These are phyloP conservation scores for Drosophila silvestris DNA, from an alignment of 2,888 invertebrate genomes.

Conservation along the genomic window DNA sequence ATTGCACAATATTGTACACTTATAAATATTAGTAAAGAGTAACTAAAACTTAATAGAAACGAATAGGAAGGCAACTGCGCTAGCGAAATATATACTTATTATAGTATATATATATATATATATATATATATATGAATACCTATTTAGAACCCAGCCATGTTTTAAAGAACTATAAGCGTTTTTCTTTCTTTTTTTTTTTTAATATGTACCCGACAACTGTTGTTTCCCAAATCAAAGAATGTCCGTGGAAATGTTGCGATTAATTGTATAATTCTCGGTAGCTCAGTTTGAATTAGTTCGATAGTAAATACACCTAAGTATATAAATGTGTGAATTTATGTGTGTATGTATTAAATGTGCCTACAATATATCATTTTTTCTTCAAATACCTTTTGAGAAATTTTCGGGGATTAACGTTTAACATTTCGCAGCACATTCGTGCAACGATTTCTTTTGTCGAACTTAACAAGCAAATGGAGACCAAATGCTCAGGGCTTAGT, in stretches of 20 bases:
- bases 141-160: slow-evolving; percentile 33
- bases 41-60: slow-evolving; percentile 57
- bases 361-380: slow-evolving; percentile 72
- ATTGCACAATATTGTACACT: slow-evolving; percentile 81
- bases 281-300: slow-evolving; percentile 51
- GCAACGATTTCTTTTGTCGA: slow-evolving; percentile 71
- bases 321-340: slow-evolving; percentile 52
- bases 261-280: slow-evolving; percentile 12
- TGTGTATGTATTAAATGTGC: slow-evolving; percentile 82
- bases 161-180: slow-evolving; percentile 13
- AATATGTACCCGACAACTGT: slow-evolving; percentile 15
- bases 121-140: slow-evolving; percentile 21
- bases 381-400: slow-evolving; percentile 46
- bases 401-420: slow-evolving; percentile 68
- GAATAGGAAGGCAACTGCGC: slow-evolving; percentile 44
- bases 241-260: slow-evolving; percentile 8
- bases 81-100: slow-evolving; percentile 35
- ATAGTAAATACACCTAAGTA: slow-evolving; percentile 33
- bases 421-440: slow-evolving; percentile 46
- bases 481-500: slow-evolving; percentile 83
- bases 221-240: slow-evolving; percentile 22
- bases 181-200: not conserved
- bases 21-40: slow-evolving; percentile 69
- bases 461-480: slow-evolving; percentile 80
- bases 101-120: slow-evolving; percentile 18